Evolutionary conservation across 2,797 vertebrate genomes (phyloP).

Genomic region (Molossus alvarezi): DNA sequence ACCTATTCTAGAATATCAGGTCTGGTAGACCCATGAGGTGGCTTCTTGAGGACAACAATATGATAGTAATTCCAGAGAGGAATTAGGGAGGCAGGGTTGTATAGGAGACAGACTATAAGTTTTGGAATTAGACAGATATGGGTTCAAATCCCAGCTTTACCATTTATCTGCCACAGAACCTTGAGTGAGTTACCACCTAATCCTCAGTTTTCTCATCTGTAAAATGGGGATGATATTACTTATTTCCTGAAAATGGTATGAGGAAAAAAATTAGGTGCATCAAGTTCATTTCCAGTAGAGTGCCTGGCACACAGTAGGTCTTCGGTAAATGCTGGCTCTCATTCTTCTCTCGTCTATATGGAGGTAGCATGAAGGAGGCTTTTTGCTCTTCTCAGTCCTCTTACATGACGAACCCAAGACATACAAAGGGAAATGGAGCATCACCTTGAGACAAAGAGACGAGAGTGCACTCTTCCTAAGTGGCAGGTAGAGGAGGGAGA

Average conservation of each 20-base stretch:
- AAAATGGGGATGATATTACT: constrained; percentile 28
- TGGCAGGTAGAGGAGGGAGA: background rate
- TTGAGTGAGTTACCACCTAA: background rate
- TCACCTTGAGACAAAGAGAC: background rate
- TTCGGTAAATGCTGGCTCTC: background rate
- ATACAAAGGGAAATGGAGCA: background rate
- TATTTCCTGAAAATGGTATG: constrained; percentile 9
- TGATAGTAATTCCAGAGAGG: constrained; percentile 9
- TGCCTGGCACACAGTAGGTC: background rate
- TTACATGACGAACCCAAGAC: background rate
- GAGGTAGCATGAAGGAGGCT: background rate
- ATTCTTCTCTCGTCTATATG: background rate
- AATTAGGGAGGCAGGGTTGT: background rate
- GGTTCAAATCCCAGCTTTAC: constrained; percentile 41
- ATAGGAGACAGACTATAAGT: constrained; percentile 42
- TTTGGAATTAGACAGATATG: constrained; percentile 50
- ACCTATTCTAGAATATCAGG: background rate
- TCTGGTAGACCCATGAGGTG: background rate
- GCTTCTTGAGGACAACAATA: background rate
- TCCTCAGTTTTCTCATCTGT: constrained; percentile 35
- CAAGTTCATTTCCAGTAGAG: background rate
- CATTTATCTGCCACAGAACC: background rate
- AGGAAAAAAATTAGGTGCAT: background rate
- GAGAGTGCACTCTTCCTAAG: background rate
- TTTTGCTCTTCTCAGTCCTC: constrained; percentile 2